These are phyloP conservation scores for Branchinecta lynchi DNA, from an alignment of 1,140 invertebrate genomes.

Conservation along the genomic window DNA sequence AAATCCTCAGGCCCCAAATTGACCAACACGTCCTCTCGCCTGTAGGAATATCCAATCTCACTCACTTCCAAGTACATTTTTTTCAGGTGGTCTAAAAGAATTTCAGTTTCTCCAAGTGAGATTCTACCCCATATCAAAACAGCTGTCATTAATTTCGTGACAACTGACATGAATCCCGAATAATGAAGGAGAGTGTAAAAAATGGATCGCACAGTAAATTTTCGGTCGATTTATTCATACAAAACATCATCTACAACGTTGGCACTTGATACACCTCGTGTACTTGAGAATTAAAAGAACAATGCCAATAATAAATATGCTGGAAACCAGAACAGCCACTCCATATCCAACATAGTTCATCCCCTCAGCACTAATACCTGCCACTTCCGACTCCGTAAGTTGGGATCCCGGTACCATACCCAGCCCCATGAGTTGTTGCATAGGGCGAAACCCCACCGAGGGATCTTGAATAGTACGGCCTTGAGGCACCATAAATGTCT, in stretches of 20 bases:
- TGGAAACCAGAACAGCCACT: background rate
- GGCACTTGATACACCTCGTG: background rate
- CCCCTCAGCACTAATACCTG: background rate
- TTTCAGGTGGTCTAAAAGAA: no score
- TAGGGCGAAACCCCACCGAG: background rate
- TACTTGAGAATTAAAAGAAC: background rate
- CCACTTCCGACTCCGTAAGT: background rate
- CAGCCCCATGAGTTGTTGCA: background rate
- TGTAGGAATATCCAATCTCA: no score
- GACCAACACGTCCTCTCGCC: no score
- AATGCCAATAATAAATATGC: background rate
- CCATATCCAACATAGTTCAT: conserved; percentile 8
- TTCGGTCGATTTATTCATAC: background rate
- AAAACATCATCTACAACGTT: conserved; percentile 3
- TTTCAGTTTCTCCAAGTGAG: no score
- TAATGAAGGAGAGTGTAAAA: no score
- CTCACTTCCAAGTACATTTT: no score
- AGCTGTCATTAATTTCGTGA: no score
- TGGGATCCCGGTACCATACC: background rate
- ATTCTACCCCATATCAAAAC: no score
- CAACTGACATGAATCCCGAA: no score
- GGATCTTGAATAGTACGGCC: background rate
- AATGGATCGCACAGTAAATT: no score
- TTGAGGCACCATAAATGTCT: background rate
- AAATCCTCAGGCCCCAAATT: no score